phyloP scores from a whole-genome alignment of 2,888 invertebrate species.

The Morpho deidamia region DNA sequence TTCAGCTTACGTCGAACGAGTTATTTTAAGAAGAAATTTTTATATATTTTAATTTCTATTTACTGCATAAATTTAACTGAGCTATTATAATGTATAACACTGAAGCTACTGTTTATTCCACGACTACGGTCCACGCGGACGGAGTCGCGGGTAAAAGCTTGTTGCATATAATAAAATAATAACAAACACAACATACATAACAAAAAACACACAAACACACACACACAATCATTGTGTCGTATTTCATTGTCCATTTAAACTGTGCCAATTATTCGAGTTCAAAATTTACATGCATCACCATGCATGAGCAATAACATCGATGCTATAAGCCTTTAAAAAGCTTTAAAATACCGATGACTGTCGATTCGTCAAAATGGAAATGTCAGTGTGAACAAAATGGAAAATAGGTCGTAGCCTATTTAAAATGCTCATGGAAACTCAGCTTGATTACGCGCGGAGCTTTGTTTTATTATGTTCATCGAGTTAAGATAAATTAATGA shows the following conservation, averaged over 20 bases:
- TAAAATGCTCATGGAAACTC: constrained; percentile 6
- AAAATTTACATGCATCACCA: constrained; percentile 20
- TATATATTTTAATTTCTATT: no score
- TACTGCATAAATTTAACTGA: no score
- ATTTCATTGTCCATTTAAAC: constrained; percentile 5
- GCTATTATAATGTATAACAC: no score
- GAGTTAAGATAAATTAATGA: background rate
- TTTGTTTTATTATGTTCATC: constrained; percentile 2
- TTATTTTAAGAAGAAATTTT: no score
- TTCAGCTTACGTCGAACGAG: no score
- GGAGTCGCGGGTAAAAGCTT: no score
- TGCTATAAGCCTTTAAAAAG: constrained; percentile 15
- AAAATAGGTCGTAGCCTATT: constrained; percentile 9
- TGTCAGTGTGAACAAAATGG: constrained; percentile 23
- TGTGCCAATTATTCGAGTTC: constrained; percentile 14
- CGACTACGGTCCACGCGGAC: no score
- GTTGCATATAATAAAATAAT: no score
- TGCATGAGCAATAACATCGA: constrained; percentile 20
- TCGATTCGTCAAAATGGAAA: constrained; percentile 27
- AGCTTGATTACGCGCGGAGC: background rate
- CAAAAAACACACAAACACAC: no score
- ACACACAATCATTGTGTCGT: background rate
- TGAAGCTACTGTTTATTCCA: no score
- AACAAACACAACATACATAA: background rate
- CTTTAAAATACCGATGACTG: constrained; percentile 21